Evolutionary conservation across 2,888 invertebrate genomes (phyloP).

Genomic region (Drosophila falleni): DNA sequence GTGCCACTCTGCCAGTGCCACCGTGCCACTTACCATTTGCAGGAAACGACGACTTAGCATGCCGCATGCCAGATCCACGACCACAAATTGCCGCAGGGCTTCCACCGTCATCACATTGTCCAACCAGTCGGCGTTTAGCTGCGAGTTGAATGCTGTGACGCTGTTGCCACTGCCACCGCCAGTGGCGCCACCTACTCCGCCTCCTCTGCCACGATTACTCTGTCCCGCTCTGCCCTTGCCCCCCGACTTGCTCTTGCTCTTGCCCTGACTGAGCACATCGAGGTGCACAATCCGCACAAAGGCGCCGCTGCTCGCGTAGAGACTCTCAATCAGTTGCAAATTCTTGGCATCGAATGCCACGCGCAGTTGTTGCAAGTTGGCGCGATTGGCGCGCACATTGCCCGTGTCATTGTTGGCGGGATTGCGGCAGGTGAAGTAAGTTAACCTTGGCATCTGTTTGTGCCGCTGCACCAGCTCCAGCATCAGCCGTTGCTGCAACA

Average conservation of each 20-base stretch:
- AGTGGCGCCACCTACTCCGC: conserved; percentile 1
- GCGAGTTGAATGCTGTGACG: conserved; percentile 21
- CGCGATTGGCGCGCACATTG: conserved; percentile 45
- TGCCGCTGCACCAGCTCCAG: conserved; percentile 76
- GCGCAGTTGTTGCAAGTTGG: conserved; percentile 42
- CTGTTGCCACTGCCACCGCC: conserved; percentile 9
- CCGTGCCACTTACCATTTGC: conserved; percentile 80
- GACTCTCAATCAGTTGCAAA: conserved; percentile 67
- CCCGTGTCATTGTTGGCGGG: conserved; percentile 51
- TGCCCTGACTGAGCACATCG: conserved; percentile 59
- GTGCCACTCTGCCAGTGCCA: neutral
- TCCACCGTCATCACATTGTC: conserved; percentile 76
- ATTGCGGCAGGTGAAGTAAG: conserved; percentile 82
- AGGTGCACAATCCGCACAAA: conserved; percentile 71
- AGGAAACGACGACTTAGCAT: conserved; percentile 80
- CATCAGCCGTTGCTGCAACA: conserved; percentile 75
- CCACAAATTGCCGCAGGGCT: conserved; percentile 81
- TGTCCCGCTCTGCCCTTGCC: conserved; percentile 7
- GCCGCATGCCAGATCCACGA: conserved; percentile 83
- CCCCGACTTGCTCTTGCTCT: neutral
- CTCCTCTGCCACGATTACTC: neutral
- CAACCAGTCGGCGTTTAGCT: conserved; percentile 71
- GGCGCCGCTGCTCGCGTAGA: conserved; percentile 44
- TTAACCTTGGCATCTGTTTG: conserved; percentile 83
- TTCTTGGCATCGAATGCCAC: conserved; percentile 64